Percentiles rank a stretch among this genome's conserved stretches.
Evolutionary conservation across 2,113 vertebrate genomes (phyloP).

Genomic region (Cervus canadensis): DNA sequence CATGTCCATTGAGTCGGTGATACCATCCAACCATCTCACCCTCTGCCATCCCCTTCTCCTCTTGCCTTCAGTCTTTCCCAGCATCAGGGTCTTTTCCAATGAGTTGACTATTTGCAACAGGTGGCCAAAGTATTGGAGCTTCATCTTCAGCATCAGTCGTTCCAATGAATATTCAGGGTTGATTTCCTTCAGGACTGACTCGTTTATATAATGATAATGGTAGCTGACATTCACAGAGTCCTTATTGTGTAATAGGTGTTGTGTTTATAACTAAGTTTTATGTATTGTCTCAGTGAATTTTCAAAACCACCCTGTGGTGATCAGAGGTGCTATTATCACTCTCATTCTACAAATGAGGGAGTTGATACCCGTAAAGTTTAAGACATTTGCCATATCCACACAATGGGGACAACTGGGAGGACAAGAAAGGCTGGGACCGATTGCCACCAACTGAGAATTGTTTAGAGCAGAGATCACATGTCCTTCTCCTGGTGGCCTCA

Average conservation of each 20-base stretch:
- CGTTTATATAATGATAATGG: not conserved
- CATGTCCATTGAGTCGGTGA: not conserved
- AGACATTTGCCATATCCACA: not conserved
- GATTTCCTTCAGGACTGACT: not conserved
- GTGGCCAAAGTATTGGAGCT: not conserved
- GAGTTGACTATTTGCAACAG: not conserved
- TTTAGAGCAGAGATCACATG: not conserved
- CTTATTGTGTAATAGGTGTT: rapidly evolving
- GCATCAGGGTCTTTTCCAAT: not conserved
- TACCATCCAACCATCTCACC: not conserved
- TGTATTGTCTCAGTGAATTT: rapidly evolving
- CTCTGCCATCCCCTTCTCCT: not conserved
- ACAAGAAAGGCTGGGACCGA: not conserved
- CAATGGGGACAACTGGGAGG: not conserved
- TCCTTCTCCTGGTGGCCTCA: not conserved
- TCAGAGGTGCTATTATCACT: too few relatives aligned
- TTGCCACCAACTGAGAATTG: rapidly evolving
- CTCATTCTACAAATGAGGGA: not conserved
- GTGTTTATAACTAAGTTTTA: rapidly evolving
- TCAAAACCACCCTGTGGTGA: not conserved
- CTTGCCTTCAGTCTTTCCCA: not conserved
- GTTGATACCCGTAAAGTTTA: not conserved
- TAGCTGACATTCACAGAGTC: rapidly evolving
- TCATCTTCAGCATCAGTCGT: not conserved
- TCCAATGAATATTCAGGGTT: not conserved